Base-by-base conservation (phyloP, 64 coral and sea anemone species). In the Astreopora myriophthalma region DNA sequence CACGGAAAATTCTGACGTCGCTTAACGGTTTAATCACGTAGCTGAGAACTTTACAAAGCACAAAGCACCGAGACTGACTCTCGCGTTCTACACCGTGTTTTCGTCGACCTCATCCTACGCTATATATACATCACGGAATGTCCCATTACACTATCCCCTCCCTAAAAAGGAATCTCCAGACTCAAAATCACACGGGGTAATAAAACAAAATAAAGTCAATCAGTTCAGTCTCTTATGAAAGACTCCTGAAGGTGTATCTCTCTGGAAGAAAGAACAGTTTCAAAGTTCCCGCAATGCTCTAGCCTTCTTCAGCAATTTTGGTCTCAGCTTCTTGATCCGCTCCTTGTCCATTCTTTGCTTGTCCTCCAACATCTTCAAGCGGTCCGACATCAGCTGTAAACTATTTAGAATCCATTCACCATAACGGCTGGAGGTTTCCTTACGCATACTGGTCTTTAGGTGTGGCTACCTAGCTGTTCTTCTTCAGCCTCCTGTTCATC, bases 361-460 rank as follows among this genome's bases (percentile, higher is more conserved):
- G n/a, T n/a, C n/a, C n/a, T n/a, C n/a, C n/a, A n/a, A n/a, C n/a
- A n/a, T 74, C 34, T 74, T 38, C 14, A 74, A 39, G 34, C 34
- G 71, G 34, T 74, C 17, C 20, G 34, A 22, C 19, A 74, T 74
- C 71, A 39, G 71, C 71, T 74, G 34, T 39, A 74, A 39, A 74
- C 71, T 74, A 23, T 39, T 74, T 23, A 74, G 16, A 74, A 74
- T 40, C 71, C 71, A 74, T 74, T 74, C 34, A 39, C 71, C 71
- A 42, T 74, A 42, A 23, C 71, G 71, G 34, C 17, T 39, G 34
- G 71, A 30, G 71, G 34, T n/a, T 17, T 73, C 32, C 71, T 74
- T 39, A 39, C 11, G 34, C 71, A 35, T 39, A 34, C 71, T 39
- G 71, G 20, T 40, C 71, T 74, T 71, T 40, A 35, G 16, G 16